Percentiles rank a stretch among this genome's conserved stretches.
These are phyloP conservation scores for Acanthochromis polyacanthus DNA, from an alignment of 2,113 vertebrate species.

Conservation along the genomic window DNA sequence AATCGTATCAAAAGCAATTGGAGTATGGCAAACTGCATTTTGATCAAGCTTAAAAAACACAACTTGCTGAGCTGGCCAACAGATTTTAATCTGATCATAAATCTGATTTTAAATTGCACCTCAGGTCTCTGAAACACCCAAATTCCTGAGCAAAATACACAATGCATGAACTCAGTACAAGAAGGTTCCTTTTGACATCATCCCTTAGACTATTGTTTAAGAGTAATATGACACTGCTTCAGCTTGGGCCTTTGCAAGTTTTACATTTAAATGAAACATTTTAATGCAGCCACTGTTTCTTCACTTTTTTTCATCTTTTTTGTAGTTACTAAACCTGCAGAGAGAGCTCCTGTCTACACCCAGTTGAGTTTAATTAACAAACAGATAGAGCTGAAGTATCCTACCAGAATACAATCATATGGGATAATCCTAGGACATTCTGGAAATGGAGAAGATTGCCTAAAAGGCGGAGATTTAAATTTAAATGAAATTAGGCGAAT, in stretches of 20 bases:
- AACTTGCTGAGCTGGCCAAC: background rate
- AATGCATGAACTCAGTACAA: background rate
- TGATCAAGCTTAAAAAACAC: constrained; percentile 8
- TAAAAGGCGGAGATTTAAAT: constrained; percentile 1
- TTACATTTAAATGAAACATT: constrained; percentile 12
- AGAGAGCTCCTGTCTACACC: constrained; percentile 7
- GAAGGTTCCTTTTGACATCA: no score
- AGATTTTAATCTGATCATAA: background rate
- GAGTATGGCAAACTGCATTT: constrained; percentile 21
- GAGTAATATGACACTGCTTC: background rate
- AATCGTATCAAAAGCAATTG: constrained; percentile 14
- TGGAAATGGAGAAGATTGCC: constrained; percentile 12
- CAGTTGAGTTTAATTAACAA: constrained; percentile 16
- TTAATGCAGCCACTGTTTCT: background rate
- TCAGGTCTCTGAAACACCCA: background rate
- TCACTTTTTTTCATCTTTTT: constrained; percentile 14
- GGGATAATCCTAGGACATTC: background rate
- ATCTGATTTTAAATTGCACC: background rate
- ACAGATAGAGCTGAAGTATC: constrained; percentile 3
- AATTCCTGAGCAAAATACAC: background rate
- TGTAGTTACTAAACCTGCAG: constrained; percentile 7
- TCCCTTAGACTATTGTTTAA: background rate
- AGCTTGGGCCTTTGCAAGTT: background rate
- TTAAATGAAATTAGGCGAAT: background rate
- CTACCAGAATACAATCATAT: background rate